Evolutionary conservation across 1,140 invertebrate genomes (phyloP).

Genomic region (Rhopalosiphum padi): DNA sequence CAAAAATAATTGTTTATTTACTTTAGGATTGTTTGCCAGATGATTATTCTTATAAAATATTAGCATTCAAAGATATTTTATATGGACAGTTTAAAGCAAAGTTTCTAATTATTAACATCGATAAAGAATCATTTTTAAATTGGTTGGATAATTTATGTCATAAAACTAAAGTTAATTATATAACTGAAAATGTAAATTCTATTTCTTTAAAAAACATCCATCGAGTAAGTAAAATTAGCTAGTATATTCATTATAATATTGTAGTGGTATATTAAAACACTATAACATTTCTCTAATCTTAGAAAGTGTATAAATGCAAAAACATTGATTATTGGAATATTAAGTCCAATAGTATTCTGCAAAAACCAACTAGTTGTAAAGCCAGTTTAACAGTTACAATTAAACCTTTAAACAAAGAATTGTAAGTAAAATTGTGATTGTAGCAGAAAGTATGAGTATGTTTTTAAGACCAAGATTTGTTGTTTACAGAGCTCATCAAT

Average conservation of each 20-base stretch:
- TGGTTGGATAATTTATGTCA: conserved; percentile 16
- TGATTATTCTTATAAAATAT: conserved; percentile 25
- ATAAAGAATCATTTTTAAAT: neutral
- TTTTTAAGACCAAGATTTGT: neutral
- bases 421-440: neutral
- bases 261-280: too few relatives aligned
- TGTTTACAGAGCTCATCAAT: neutral
- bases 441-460: neutral
- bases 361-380: neutral
- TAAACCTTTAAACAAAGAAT: neutral
- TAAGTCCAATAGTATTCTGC: neutral
- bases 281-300: neutral
- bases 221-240: neutral
- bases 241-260: neutral
- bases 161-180: conserved; percentile 15
- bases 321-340: neutral
- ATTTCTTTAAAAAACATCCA: neutral
- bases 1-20: neutral
- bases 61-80: neutral
- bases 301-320: conserved; percentile 2
- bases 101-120: neutral
- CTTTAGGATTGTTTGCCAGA: neutral
- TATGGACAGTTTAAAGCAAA: conserved; percentile 32
- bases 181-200: neutral
- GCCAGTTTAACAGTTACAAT: conserved; percentile 1